Conservation (phyloP, 2,888 invertebrate genomes). For the Mythimna ferrago region DNA sequence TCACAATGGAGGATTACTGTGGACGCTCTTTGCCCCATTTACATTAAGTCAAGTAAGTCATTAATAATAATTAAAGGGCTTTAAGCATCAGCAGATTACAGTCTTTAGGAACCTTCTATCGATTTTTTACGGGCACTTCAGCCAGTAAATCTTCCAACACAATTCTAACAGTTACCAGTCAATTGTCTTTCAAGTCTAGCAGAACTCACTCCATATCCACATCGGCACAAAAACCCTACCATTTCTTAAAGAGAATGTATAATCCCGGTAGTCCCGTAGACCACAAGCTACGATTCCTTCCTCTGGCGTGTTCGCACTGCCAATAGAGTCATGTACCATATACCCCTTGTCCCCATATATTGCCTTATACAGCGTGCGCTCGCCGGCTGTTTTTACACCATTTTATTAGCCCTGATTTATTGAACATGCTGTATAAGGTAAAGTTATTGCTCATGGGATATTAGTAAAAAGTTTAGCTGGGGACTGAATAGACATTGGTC, state of each 20-base stretch:
- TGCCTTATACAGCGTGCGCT: conserved; percentile 56
- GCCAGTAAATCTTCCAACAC: background rate
- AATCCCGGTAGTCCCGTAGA: conserved; percentile 28
- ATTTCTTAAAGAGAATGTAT: conserved; percentile 31
- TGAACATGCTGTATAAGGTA: conserved; percentile 53
- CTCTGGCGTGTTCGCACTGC: conserved; percentile 37
- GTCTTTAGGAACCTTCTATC: background rate
- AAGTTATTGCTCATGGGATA: conserved; percentile 57
- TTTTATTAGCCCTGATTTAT: conserved; percentile 60
- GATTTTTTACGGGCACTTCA: background rate
- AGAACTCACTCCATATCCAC: background rate
- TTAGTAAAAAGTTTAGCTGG: conserved; percentile 53
- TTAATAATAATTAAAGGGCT: too few species aligned
- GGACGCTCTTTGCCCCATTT: too few species aligned
- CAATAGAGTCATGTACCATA: conserved; percentile 60
- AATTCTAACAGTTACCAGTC: too few species aligned
- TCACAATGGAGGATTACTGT: too few species aligned
- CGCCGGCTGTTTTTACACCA: conserved; percentile 59
- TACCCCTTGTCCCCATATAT: conserved; percentile 56
- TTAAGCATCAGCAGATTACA: too few species aligned
- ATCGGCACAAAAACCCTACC: conserved; percentile 2
- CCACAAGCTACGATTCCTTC: conserved; percentile 37
- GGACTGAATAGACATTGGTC: conserved; percentile 38
- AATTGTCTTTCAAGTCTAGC: background rate
- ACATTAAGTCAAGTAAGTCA: too few species aligned